phyloP scores from a whole-genome alignment of 2,888 invertebrate genomes.

The Himalopsyche kuldschensis region DNA sequence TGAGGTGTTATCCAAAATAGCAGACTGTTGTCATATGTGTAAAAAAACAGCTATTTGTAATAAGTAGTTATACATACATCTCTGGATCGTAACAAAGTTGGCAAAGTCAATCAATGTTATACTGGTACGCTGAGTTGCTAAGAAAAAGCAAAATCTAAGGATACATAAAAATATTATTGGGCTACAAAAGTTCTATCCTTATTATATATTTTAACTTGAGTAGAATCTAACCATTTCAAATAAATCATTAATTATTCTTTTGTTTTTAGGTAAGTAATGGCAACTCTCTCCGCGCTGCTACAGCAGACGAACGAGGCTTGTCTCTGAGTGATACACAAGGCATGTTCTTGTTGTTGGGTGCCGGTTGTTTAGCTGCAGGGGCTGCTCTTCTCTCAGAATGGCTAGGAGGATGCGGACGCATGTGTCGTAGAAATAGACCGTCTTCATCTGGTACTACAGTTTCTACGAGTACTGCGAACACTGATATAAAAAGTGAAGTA shows the following conservation, averaged over 20 bases:
- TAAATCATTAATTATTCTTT: background rate
- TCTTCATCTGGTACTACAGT: slow-evolving; percentile 4
- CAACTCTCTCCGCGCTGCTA: slow-evolving; percentile 49
- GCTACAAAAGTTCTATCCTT: too few relatives aligned
- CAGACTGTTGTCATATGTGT: background rate
- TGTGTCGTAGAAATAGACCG: slow-evolving; percentile 52
- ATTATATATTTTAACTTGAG: too few relatives aligned
- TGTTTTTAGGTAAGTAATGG: slow-evolving; percentile 52
- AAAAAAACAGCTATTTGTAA: too few relatives aligned
- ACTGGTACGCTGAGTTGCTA: too few relatives aligned
- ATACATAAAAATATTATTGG: too few relatives aligned
- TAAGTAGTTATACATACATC: too few relatives aligned
- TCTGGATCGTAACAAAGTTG: too few relatives aligned
- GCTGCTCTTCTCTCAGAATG: slow-evolving; percentile 69
- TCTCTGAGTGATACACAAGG: slow-evolving; percentile 80
- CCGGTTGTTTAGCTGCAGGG: slow-evolving; percentile 68
- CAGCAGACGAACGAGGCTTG: slow-evolving; percentile 71
- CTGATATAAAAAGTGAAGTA: background rate
- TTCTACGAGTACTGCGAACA: slow-evolving; percentile 2
- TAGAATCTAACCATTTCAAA: too few relatives aligned
- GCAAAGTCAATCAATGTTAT: too few relatives aligned
- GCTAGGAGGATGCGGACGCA: slow-evolving; percentile 68
- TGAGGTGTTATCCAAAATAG: background rate
- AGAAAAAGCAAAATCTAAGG: too few relatives aligned
- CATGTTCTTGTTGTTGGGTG: slow-evolving; percentile 74